Base-by-base conservation (phyloP, 2,797 vertebrate genomes). In the Acanthurus leucopareius region DNA sequence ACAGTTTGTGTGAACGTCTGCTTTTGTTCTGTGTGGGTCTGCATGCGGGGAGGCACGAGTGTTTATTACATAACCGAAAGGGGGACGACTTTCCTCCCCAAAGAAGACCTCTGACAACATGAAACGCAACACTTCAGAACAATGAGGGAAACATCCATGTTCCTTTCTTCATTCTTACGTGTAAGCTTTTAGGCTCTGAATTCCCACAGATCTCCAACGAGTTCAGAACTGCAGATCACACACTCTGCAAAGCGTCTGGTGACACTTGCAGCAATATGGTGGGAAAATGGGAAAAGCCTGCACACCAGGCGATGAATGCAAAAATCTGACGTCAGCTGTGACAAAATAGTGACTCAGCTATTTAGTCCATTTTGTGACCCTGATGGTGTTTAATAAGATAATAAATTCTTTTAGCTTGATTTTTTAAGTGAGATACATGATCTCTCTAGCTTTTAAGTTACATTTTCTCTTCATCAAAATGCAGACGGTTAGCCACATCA, bases 91-190 rank as follows among this genome's bases (percentile, higher is more conserved):
- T 60, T 7, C 67, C 60, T 86, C 86, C 82, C 82, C 17, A 38
- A 86, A 86, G 85, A 82, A 13, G 0, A 77, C 67, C 22, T 42
- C 70, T 62, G 32, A 68, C 44, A 66, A 79, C 82, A 90, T 86
- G 42, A 90, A 89, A 90, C n/a, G 10, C 57, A 70, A 65, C 63
- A 40, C 86, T 88, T 90, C 69, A 89, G 79, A 89, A 88, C 87
- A 79, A 67, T 49, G 20, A 64, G 28, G 56, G 72, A 88, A 86
- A 86, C 83, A 81, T 88, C 88, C 64, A 79, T 86, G 71, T n/a
- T 87, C 64, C 52, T 66, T 65, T 80, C 62, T 78, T n/a, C 42
- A 72, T 69, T 86, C 77, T 74, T 65, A 84, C 85, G 83, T 79
- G 72, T 75, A 79, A 82, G 82, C 69, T 66, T 80, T 83, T 65